These are phyloP conservation scores for Ceramica pisi DNA, from an alignment of 2,888 invertebrate genomes.

Conservation along the genomic window DNA sequence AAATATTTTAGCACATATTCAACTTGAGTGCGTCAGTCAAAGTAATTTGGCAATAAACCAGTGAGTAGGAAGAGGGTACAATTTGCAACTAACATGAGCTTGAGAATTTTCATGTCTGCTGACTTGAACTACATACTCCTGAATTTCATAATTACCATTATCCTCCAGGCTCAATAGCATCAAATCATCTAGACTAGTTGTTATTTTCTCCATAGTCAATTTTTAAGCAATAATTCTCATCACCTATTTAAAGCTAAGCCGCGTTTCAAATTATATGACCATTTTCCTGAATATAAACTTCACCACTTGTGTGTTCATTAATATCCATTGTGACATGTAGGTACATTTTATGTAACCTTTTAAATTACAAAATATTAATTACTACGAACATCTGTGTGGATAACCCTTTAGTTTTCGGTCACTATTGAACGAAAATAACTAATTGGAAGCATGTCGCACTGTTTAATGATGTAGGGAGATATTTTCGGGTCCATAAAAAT, in stretches of 20 bases:
- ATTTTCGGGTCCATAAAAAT: slow-evolving; percentile 61
- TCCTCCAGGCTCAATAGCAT: not conserved
- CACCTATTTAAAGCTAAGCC: not conserved
- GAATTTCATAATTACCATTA: not conserved
- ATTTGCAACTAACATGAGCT: slow-evolving; percentile 26
- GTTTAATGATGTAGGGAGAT: slow-evolving; percentile 55
- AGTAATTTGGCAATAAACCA: slow-evolving; percentile 35
- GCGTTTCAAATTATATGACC: not conserved
- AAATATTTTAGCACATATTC: slow-evolving; percentile 51
- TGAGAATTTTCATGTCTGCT: slow-evolving; percentile 6
- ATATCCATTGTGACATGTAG: slow-evolving; percentile 42
- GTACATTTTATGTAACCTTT: slow-evolving; percentile 19
- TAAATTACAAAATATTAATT: slow-evolving; percentile 37
- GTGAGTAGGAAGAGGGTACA: slow-evolving; percentile 5
- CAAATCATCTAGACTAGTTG: not conserved
- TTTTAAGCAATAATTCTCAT: not conserved
- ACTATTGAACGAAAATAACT: slow-evolving; percentile 63
- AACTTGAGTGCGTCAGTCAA: slow-evolving; percentile 33
- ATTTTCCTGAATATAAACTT: not conserved
- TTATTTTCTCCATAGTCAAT: too few relatives aligned
- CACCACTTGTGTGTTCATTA: slow-evolving; percentile 16
- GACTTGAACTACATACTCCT: slow-evolving; percentile 1
- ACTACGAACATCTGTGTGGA: slow-evolving; percentile 29
- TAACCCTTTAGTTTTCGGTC: slow-evolving; percentile 44
- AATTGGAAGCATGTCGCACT: slow-evolving; percentile 49